Base-by-base conservation (phyloP, 2,797 vertebrate genomes). In the Vireo griseus region DNA sequence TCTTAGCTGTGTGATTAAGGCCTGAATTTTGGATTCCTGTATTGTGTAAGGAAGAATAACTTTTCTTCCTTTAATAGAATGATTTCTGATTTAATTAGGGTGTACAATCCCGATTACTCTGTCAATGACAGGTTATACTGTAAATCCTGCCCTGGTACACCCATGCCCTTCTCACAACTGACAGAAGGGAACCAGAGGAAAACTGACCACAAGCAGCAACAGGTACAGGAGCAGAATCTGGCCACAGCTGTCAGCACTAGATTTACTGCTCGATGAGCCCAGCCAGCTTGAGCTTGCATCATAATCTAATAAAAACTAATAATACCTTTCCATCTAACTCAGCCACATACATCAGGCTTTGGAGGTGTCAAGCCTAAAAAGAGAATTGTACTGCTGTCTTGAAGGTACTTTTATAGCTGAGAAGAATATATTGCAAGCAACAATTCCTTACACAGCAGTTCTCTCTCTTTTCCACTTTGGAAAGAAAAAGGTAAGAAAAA, bases 301-400 rank as follows among this genome's bases (percentile, higher is more conserved):
- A 82, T 42, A 83, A 91, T 51, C 88, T 91, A 91, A 92, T 87
- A 92, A 83, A 93, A 96, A 50, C 31, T 65, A 83, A 58, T 88
- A 68, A 88, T 74, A 74, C 68, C 63, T 93, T 87, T 86, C 62
- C 50, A 77, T 86, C 71, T 92, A 93, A 81, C 39, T 78, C 40
- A 80, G 65, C 35, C n/a, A 62, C 61, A 74, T 85, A 9, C 26
- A 92, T 90, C 39, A 57, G 65, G 57, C 57, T 92, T 77, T 48
- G 39, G 50, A 88, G 22, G 28, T 87, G 75, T 92, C 75, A 87
- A n/a, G 11, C 62, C 74, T 72, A 58, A 85, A 92, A 87, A 65
- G 81, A 91, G 47, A 89, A 90, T 7, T 50, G 26, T 81, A n/a
- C 40, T 77, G 67, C 62, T 90, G 47, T 62, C 91, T 90, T 62